Evolutionary conservation across 2,888 invertebrate genomes (phyloP).

Genomic region (Adelognathus sp.): DNA sequence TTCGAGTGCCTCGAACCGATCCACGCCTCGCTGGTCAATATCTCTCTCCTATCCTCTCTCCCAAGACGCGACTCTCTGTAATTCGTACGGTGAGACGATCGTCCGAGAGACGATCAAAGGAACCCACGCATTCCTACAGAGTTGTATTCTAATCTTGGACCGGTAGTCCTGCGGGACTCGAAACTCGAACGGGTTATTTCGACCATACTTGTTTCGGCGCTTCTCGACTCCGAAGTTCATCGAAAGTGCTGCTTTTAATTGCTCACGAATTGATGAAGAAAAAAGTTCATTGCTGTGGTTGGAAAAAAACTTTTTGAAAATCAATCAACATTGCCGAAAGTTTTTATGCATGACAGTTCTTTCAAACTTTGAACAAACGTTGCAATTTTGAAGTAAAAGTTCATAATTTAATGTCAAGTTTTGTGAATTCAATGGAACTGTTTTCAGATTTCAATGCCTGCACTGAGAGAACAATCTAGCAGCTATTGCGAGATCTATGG

Average conservation of each 20-base stretch:
- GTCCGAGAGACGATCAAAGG: slow-evolving; percentile 58
- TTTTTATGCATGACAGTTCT: background rate
- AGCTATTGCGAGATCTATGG: no score
- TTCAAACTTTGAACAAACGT: no score
- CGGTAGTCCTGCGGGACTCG: slow-evolving; percentile 20
- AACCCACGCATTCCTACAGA: slow-evolving; percentile 58
- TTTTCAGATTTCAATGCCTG: no score
- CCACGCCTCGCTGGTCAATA: slow-evolving; percentile 53
- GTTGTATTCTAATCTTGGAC: slow-evolving; percentile 43
- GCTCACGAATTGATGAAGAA: background rate
- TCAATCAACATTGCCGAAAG: background rate
- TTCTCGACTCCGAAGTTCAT: background rate
- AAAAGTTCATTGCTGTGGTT: no score
- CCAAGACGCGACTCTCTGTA: slow-evolving; percentile 44
- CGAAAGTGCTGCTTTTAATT: background rate
- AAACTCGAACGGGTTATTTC: background rate
- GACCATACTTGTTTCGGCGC: background rate
- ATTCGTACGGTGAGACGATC: slow-evolving; percentile 52
- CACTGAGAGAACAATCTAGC: no score
- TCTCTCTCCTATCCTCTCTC: slow-evolving; percentile 16
- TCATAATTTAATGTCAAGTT: no score
- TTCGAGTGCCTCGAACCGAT: slow-evolving; percentile 47
- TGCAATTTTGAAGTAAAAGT: no score
- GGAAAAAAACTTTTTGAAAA: background rate
- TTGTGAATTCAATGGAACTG: no score